A percentile compares a stretch with the other conserved stretches of the same genome.
phyloP scores from a whole-genome alignment of 2,797 vertebrate species.

The Psittacula echo region DNA sequence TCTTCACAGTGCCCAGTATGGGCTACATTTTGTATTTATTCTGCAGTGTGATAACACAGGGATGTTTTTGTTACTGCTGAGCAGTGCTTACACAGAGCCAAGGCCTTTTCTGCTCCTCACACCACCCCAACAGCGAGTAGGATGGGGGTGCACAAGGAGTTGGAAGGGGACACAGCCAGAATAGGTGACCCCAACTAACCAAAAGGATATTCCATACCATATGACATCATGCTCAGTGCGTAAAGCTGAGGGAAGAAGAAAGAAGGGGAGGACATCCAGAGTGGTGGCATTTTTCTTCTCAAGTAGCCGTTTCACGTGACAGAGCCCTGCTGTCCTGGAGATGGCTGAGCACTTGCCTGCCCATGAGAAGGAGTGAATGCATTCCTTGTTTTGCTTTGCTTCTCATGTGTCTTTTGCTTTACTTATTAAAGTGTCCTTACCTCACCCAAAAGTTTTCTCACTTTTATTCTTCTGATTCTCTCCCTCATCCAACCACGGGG shows the following conservation, averaged over 20 bases:
- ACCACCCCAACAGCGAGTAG: not conserved
- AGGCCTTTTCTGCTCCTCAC: not conserved
- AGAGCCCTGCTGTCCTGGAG: not conserved
- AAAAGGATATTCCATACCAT: not conserved
- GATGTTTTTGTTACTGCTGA: not conserved
- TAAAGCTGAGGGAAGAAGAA: not conserved
- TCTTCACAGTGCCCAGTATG: not conserved
- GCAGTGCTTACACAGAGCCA: not conserved
- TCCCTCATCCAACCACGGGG: not conserved
- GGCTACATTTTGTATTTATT: not conserved
- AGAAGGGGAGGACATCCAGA: not conserved
- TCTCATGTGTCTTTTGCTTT: not conserved
- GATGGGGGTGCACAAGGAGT: not conserved
- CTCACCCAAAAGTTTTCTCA: not conserved
- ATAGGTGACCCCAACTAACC: not conserved
- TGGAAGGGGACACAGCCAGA: not conserved
- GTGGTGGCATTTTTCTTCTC: not conserved
- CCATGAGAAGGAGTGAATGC: not conserved
- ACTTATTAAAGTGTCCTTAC: not conserved
- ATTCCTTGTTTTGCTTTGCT: not conserved
- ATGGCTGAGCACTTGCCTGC: not conserved
- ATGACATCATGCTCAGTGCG: not conserved
- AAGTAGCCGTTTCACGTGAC: not conserved
- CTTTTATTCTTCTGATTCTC: not conserved
- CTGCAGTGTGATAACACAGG: not conserved